Evolutionary conservation across 2,113 vertebrate species (phyloP).

Genomic region (Caranx ignobilis): DNA sequence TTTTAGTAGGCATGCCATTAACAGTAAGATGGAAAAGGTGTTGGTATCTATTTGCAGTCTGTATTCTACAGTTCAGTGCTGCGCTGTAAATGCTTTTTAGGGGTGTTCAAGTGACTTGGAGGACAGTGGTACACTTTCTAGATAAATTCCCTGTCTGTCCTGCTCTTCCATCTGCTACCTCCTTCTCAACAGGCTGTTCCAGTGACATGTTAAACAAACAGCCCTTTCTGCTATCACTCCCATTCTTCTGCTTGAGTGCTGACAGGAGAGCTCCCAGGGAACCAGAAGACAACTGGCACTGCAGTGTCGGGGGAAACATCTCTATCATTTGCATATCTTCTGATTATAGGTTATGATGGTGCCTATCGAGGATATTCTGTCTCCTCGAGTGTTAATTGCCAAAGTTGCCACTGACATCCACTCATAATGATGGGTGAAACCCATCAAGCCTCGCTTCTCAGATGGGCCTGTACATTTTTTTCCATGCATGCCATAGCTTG

Average conservation of each 20-base stretch:
- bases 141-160: slow-evolving; percentile 49
- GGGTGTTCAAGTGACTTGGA: slow-evolving; percentile 35
- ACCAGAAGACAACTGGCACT: slow-evolving; percentile 55
- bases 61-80: slow-evolving; percentile 19
- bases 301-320: slow-evolving; percentile 55
- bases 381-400: slow-evolving; percentile 55
- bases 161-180: slow-evolving; percentile 70
- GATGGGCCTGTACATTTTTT: neutral
- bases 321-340: slow-evolving; percentile 71
- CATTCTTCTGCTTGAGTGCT: slow-evolving; percentile 50
- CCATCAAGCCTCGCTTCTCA: slow-evolving; percentile 22
- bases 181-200: slow-evolving; percentile 56
- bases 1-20: slow-evolving; percentile 3
- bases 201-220: slow-evolving; percentile 77
- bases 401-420: slow-evolving; percentile 42
- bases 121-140: slow-evolving; percentile 41
- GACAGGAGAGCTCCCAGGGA: slow-evolving; percentile 68
- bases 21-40: neutral
- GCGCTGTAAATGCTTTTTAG: slow-evolving; percentile 24
- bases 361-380: slow-evolving; percentile 62
- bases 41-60: slow-evolving; percentile 1
- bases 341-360: slow-evolving; percentile 75
- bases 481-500: neutral
- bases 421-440: slow-evolving; percentile 40
- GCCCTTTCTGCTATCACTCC: slow-evolving; percentile 65